A percentile compares a stretch with the other conserved stretches of the same genome.
These are phyloP conservation scores for Poeciliopsis paucimaculata DNA, from an alignment of 2,797 vertebrate genomes.

Conservation along the genomic window DNA sequence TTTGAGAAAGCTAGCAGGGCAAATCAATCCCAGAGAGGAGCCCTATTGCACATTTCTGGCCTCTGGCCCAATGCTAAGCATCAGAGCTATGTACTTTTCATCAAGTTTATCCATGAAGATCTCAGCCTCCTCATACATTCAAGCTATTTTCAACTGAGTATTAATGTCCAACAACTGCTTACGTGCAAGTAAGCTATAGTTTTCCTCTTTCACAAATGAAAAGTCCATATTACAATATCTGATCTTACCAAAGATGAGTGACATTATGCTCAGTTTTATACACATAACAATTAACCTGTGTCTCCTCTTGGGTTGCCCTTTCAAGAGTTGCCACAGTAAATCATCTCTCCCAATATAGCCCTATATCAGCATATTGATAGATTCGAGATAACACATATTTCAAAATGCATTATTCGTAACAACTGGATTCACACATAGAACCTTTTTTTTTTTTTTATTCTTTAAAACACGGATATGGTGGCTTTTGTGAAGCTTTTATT, in stretches of 20 bases:
- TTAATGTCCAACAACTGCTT: not conserved
- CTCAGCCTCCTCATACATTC: not conserved
- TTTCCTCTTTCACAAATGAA: not conserved
- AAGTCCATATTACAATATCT: not conserved
- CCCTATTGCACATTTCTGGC: constrained; percentile 32
- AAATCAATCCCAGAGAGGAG: constrained; percentile 26
- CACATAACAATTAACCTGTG: not conserved
- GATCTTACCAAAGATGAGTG: not conserved
- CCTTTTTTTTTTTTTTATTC: not conserved
- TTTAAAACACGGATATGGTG: not conserved
- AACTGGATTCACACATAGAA: not conserved
- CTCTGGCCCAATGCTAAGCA: constrained; percentile 34
- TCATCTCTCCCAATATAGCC: not conserved
- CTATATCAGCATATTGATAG: not conserved
- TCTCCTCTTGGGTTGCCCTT: not conserved
- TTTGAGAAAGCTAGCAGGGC: constrained; percentile 34
- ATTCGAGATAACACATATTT: not conserved
- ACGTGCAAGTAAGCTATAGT: not conserved
- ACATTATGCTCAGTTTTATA: not conserved
- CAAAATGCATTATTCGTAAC: not conserved
- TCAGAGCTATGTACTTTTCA: constrained; percentile 33
- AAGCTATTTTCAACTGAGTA: not conserved
- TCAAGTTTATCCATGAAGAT: constrained; percentile 26
- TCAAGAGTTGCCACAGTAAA: not conserved
- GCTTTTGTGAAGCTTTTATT: not conserved